Evolutionary conservation across 2,888 invertebrate genomes (phyloP).

Genomic region (Tridacna crocea): DNA sequence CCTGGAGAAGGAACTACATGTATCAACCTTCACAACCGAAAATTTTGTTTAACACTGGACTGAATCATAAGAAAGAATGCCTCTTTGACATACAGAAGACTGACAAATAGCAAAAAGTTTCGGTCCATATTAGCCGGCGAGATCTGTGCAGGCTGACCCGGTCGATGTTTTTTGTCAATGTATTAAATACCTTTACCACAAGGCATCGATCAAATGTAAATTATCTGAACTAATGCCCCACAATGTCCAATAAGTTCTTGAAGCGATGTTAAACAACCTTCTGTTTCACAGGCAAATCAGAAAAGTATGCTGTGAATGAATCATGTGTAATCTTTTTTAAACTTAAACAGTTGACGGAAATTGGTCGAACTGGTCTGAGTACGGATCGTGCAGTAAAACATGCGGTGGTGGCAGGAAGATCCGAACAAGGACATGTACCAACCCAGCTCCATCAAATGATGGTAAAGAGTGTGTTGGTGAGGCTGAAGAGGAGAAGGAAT

Average conservation of each 20-base stretch:
- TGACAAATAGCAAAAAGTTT: background rate
- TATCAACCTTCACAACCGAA: too few species aligned
- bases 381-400: slow-evolving; percentile 32
- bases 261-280: background rate
- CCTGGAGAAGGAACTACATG: too few species aligned
- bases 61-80: background rate
- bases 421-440: slow-evolving; percentile 49
- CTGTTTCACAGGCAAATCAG: background rate
- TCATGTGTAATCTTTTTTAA: background rate
- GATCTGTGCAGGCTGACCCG: too few species aligned
- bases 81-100: background rate
- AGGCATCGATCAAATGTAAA: too few species aligned
- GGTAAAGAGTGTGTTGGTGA: slow-evolving; percentile 40
- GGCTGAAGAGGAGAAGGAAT: background rate
- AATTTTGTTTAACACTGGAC: too few species aligned
- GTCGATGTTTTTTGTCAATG: too few species aligned
- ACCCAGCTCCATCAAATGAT: slow-evolving; percentile 44
- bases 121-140: background rate
- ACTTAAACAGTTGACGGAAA: slow-evolving; percentile 41
- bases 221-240: too few species aligned
- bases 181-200: too few species aligned
- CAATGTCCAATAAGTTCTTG: too few species aligned
- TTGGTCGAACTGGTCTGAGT: slow-evolving; percentile 48
- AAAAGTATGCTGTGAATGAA: background rate
- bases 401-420: slow-evolving; percentile 44